These are phyloP conservation scores for Ariolimax columbianus DNA, from an alignment of 2,888 invertebrate species.

Conservation along the genomic window DNA sequence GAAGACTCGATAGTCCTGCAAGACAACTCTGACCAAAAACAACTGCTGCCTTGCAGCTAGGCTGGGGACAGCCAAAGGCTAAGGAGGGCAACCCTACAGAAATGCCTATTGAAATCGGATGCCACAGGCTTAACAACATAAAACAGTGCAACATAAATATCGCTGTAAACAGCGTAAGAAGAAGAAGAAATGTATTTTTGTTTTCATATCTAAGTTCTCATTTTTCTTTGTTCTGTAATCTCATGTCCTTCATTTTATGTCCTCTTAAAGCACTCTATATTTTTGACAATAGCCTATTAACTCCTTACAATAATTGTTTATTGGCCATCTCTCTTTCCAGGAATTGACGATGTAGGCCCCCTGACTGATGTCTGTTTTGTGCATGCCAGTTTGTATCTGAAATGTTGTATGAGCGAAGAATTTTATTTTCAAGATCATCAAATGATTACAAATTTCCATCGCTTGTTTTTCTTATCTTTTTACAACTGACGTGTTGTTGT, in stretches of 20 bases:
- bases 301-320: neutral
- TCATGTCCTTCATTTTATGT: neutral
- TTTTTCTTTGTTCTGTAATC: neutral
- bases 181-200: too few species aligned
- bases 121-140: too few species aligned
- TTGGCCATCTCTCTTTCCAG: conserved; percentile 31
- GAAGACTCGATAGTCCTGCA: too few species aligned
- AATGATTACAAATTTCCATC: neutral
- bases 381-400: neutral
- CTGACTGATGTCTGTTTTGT: neutral
- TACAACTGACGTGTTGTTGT: too few species aligned
- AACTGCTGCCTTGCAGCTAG: too few species aligned
- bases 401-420: neutral
- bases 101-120: too few species aligned
- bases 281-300: neutral
- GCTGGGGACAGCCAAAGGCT: too few species aligned
- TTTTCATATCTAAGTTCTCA: neutral
- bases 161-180: too few species aligned
- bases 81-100: too few species aligned
- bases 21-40: too few species aligned
- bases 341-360: conserved; percentile 48
- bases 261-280: neutral
- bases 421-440: neutral
- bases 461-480: too few species aligned
- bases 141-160: too few species aligned